Evolutionary conservation across 1,140 invertebrate genomes (phyloP).

Genomic region (Oncopeltus fasciatus): DNA sequence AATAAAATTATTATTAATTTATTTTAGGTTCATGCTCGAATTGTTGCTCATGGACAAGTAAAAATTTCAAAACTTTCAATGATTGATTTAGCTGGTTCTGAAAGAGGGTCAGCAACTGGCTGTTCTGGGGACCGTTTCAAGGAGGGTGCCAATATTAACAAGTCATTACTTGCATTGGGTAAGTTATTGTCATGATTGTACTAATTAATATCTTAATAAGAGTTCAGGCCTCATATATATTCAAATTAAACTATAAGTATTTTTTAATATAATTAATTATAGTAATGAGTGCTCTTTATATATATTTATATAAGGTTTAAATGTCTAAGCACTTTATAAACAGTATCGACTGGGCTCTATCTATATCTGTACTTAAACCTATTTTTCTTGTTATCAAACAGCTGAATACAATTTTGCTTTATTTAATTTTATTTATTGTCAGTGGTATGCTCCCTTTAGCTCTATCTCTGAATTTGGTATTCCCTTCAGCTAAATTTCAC

Average conservation of each 20-base stretch:
- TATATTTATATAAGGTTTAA: no score
- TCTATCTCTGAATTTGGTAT: no score
- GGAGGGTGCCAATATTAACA: constrained; percentile 91
- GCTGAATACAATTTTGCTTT: no score
- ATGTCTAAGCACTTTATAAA: not conserved
- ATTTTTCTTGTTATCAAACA: no score
- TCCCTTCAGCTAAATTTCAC: no score
- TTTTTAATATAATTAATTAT: not conserved
- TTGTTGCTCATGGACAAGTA: constrained; percentile 42
- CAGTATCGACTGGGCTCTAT: no score
- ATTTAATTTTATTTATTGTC: no score
- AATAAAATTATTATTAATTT: not conserved
- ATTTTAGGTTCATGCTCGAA: constrained; percentile 44
- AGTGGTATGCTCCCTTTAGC: no score
- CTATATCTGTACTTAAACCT: no score
- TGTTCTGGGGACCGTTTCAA: constrained; percentile 63
- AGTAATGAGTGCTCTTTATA: not conserved
- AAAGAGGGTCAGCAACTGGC: constrained; percentile 71
- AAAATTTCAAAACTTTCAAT: constrained; percentile 73
- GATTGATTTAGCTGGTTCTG: constrained; percentile 89
- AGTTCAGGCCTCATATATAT: no score
- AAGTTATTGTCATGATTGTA: constrained; percentile 14
- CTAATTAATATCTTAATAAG: no score
- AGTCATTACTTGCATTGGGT: constrained; percentile 74
- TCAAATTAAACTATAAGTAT: not conserved